A percentile compares a stretch with the other conserved stretches of the same genome.
Conservation (phyloP, 2,888 invertebrate genomes). For the Ochropleura plecta region DNA sequence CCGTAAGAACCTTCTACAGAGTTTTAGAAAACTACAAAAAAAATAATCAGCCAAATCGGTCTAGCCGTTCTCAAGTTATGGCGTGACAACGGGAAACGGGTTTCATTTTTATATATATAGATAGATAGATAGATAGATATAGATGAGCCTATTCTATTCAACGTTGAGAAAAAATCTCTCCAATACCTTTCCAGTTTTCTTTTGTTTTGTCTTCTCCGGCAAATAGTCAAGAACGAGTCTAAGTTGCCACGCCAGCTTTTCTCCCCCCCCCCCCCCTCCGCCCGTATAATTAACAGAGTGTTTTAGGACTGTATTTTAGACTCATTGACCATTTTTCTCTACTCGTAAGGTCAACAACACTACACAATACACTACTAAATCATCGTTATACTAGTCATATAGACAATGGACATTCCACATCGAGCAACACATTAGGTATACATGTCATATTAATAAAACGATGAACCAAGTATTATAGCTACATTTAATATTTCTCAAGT, state of each 20-base stretch:
- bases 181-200: neutral
- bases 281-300: neutral
- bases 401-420: slow-evolving; percentile 26
- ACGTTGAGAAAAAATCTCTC: neutral
- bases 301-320: neutral
- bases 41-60: too few species aligned
- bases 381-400: neutral
- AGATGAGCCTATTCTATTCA: neutral
- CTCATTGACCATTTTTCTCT: neutral
- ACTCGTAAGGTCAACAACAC: slow-evolving; percentile 8
- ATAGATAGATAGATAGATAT: too few species aligned
- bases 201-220: neutral
- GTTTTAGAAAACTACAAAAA: too few species aligned
- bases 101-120: too few species aligned
- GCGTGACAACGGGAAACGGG: too few species aligned
- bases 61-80: too few species aligned
- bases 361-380: slow-evolving; percentile 21
- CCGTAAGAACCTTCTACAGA: too few species aligned
- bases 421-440: neutral
- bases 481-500: slow-evolving; percentile 10
- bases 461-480: neutral
- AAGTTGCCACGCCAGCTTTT: neutral
- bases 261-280: neutral
- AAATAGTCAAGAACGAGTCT: neutral
- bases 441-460: neutral